Percentiles rank a stretch among this genome's conserved stretches.
Conservation (phyloP, 2,888 invertebrate genomes). For the Eilema caniola region DNA sequence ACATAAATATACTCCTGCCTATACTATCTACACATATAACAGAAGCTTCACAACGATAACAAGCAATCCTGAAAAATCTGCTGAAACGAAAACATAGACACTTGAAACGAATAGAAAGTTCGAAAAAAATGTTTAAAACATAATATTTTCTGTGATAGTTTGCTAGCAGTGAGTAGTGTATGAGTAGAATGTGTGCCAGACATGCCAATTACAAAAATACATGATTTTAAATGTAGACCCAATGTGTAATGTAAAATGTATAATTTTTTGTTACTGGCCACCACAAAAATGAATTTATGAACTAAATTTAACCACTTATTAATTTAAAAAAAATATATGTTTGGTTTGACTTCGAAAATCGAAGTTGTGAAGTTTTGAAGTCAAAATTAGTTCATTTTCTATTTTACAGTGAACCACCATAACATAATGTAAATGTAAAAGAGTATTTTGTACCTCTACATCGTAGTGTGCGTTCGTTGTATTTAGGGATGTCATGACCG, state of each 20-base stretch:
- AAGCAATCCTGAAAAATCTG: conserved; percentile 48
- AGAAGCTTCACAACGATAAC: conserved; percentile 58
- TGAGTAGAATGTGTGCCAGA: conserved; percentile 57
- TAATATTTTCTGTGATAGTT: conserved; percentile 53
- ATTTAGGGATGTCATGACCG: conserved; percentile 30
- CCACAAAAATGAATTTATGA: conserved; percentile 15
- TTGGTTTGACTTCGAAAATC: not conserved
- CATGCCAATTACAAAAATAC: conserved; percentile 65
- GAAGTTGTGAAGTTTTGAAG: not conserved
- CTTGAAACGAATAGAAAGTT: conserved; percentile 45
- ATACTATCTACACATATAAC: conserved; percentile 61
- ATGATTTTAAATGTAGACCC: conserved; percentile 72
- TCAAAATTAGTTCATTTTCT: not conserved
- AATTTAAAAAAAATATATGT: not conserved
- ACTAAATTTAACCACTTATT: not conserved
- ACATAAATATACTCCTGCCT: conserved; percentile 50
- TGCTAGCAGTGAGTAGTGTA: conserved; percentile 57
- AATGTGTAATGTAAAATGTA: conserved; percentile 74
- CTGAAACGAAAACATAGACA: conserved; percentile 50
- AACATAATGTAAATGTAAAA: conserved; percentile 26
- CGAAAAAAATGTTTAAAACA: conserved; percentile 49
- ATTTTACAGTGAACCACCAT: conserved; percentile 19
- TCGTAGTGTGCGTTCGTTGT: conserved; percentile 8
- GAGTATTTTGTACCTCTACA: conserved; percentile 21
- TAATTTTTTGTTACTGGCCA: conserved; percentile 34